These are phyloP conservation scores for Microhierax caerulescens DNA, from an alignment of 2,797 vertebrate genomes.

Conservation along the genomic window DNA sequence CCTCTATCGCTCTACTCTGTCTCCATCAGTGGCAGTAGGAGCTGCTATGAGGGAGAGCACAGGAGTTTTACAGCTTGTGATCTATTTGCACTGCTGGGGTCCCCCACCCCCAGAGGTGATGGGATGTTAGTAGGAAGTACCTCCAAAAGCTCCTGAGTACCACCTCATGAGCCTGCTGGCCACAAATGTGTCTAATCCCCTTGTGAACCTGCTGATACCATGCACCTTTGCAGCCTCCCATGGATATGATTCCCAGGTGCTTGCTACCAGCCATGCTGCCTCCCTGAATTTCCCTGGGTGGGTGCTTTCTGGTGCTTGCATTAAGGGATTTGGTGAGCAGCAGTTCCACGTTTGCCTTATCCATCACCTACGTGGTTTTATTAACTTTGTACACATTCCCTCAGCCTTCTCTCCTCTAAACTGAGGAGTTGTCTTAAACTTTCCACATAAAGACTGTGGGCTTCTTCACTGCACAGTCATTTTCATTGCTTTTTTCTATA, in stretches of 20 bases:
- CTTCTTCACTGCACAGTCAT: fast-evolving
- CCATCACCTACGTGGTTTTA: not conserved
- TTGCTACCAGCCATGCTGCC: not conserved
- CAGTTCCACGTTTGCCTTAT: not conserved
- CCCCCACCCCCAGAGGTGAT: not conserved
- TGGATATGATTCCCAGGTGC: fast-evolving
- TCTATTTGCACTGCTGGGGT: not conserved
- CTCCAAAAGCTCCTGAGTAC: not conserved
- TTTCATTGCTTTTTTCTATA: not conserved
- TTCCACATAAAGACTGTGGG: not conserved
- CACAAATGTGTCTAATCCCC: not conserved
- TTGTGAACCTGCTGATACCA: not conserved
- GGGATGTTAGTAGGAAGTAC: not conserved
- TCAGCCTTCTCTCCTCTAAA: not conserved
- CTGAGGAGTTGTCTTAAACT: not conserved
- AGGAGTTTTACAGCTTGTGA: not conserved
- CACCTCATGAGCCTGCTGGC: not conserved
- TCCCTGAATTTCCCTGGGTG: fast-evolving
- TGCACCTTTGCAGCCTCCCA: not conserved
- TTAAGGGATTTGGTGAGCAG: not conserved
- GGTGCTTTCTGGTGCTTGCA: not conserved
- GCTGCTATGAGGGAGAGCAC: not conserved
- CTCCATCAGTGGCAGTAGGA: not conserved
- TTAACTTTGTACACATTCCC: not conserved
- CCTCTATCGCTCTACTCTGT: not conserved